phyloP scores from a whole-genome alignment of 2,113 vertebrate genomes.

The Falcunculus frontatus region DNA sequence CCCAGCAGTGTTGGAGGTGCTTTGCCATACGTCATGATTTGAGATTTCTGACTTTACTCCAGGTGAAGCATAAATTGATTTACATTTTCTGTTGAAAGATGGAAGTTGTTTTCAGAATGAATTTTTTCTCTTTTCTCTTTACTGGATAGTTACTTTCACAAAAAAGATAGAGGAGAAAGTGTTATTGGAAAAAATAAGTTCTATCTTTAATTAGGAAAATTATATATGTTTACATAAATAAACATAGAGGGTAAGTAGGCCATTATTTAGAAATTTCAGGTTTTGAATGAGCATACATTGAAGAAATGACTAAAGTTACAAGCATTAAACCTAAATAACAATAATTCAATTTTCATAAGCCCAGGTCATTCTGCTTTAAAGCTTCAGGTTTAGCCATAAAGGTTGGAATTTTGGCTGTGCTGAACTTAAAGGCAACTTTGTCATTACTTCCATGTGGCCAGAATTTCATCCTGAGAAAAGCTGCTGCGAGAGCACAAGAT shows the following conservation, averaged over 20 bases:
- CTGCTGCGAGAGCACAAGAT: neutral
- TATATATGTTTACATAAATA: neutral
- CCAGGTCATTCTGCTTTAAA: neutral
- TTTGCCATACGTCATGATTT: neutral
- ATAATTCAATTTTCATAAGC: neutral
- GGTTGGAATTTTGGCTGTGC: neutral
- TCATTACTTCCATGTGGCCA: neutral
- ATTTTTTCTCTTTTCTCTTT: neutral
- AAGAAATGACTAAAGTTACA: neutral
- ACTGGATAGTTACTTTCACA: neutral
- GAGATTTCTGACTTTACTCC: neutral
- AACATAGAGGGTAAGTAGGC: neutral
- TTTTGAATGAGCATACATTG: neutral
- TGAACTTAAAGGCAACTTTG: neutral
- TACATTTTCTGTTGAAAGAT: neutral
- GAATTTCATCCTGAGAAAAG: neutral
- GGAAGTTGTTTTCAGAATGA: neutral
- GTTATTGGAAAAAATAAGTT: neutral
- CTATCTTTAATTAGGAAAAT: neutral
- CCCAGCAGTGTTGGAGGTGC: neutral
- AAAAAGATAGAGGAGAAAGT: neutral
- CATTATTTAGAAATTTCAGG: neutral
- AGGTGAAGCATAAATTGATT: neutral
- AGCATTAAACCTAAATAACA: slow-evolving; percentile 1
- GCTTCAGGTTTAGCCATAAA: neutral